A percentile compares a stretch with the other conserved stretches of the same genome.
Conservation (phyloP, 2,888 invertebrate genomes). For the Thereva nobilitata region DNA sequence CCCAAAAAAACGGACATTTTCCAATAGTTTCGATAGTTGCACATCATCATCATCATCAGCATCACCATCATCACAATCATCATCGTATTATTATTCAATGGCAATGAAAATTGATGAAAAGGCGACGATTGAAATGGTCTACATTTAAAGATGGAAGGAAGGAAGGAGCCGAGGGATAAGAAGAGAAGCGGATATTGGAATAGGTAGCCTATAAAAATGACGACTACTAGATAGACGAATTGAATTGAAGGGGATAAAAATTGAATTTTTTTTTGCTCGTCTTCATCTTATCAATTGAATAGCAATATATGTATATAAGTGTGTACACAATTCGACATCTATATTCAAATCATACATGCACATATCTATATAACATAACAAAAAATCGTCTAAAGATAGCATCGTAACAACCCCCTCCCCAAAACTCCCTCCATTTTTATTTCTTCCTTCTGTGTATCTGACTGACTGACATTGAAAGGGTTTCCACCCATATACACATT, state of each 20-base stretch:
- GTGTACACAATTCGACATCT: neutral
- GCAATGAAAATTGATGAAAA: constrained; percentile 32
- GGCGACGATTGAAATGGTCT: constrained; percentile 22
- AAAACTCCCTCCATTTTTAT: no score
- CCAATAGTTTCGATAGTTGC: no score
- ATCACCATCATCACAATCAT: constrained; percentile 1
- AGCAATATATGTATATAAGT: constrained; percentile 4
- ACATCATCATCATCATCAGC: no score
- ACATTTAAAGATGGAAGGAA: constrained; percentile 23
- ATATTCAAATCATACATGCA: no score
- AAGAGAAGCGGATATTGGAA: constrained; percentile 25
- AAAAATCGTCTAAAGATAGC: no score
- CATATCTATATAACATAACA: neutral
- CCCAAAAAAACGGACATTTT: no score
- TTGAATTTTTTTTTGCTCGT: constrained; percentile 26
- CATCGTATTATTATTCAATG: constrained; percentile 19
- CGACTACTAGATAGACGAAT: constrained; percentile 32
- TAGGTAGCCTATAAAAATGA: constrained; percentile 34
- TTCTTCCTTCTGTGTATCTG: no score
- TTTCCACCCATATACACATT: constrained; percentile 1
- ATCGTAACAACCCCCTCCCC: no score
- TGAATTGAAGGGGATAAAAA: constrained; percentile 28
- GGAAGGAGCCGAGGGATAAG: constrained; percentile 24
- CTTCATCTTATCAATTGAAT: constrained; percentile 29
- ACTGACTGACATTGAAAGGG: neutral